Base-by-base conservation (phyloP, 2,888 invertebrate genomes). In the Troglohyphantes excavatus region DNA sequence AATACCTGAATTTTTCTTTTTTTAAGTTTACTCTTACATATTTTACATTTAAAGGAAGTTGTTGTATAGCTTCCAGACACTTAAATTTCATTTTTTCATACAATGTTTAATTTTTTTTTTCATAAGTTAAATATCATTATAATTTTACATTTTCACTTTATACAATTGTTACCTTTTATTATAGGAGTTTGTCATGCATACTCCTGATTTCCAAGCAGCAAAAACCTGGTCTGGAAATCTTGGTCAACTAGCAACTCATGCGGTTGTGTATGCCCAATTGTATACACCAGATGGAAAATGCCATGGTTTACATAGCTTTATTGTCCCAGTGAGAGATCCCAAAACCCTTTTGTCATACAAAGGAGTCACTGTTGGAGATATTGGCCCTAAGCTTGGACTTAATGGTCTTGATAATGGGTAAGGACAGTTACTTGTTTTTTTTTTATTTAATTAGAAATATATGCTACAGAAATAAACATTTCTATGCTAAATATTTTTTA, bases 331-430 rank as follows among this genome's bases (percentile, higher is more conserved):
- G 88, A 94, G 98, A 6, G 96, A 97, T 93, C 95, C 96, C 0
- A 94, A 95, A 88, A 97, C 96, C 0, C 93, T 96, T 92, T 93
- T 95, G 78, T 95, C 97, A 0, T 95, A 94, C 92, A 96, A 97
- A 0, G 98, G 98, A 0, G 95, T 98, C 0, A 95, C 95, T 0
- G 96, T 98, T 0, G 98, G 98, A 0, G 98, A 99, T 93, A 95
- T 98, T 94, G 98, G 99, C 0, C 96, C 97, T 93, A 99, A 99
- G 94, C 95, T 97, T 59, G 98, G 97, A 0, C 94, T 98, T 11
- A 98, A 98, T 94, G 98, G 98, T 2, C 94, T 98, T 63, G 99
- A 99, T 93, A 99, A 99, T 94, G 99, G 99, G 96, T 97, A 92
- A 94, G 65, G 17, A 26, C 76, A 73, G 33, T 72, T 92, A 67